A percentile compares a stretch with the other conserved stretches of the same genome.
phyloP scores from a whole-genome alignment of 2,888 invertebrate species.

The Napeogenes inachia region DNA sequence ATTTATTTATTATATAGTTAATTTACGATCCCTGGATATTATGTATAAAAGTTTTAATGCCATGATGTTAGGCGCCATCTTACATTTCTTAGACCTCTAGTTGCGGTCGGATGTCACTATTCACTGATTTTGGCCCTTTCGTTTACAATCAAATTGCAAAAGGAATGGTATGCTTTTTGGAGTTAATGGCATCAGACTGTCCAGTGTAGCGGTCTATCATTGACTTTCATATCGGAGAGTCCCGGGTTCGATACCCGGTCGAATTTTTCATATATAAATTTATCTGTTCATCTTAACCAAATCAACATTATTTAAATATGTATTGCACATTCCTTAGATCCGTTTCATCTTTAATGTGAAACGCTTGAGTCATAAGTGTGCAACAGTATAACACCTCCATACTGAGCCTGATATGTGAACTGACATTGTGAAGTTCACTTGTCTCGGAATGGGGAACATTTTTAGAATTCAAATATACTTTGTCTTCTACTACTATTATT shows the following conservation, averaged over 20 bases:
- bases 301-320: neutral
- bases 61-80: conserved; percentile 16
- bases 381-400: conserved; percentile 68
- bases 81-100: neutral
- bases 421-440: conserved; percentile 42
- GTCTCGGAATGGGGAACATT: conserved; percentile 69
- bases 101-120: neutral
- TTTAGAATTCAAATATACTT: neutral
- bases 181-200: neutral
- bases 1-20: neutral
- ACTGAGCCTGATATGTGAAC: conserved; percentile 56
- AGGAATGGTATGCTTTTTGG: neutral
- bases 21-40: neutral
- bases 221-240: neutral
- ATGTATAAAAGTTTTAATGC: conserved; percentile 9
- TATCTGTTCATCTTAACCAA: too few relatives aligned
- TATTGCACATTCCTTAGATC: conserved; percentile 74
- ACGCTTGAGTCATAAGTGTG: conserved; percentile 78
- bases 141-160: too few relatives aligned
- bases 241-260: neutral
- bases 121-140: neutral
- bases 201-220: neutral
- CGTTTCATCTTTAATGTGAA: conserved; percentile 68
- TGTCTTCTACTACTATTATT: neutral
- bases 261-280: neutral